These are phyloP conservation scores for Physocephala rufipes DNA, from an alignment of 2,888 invertebrate species.

Conservation along the genomic window DNA sequence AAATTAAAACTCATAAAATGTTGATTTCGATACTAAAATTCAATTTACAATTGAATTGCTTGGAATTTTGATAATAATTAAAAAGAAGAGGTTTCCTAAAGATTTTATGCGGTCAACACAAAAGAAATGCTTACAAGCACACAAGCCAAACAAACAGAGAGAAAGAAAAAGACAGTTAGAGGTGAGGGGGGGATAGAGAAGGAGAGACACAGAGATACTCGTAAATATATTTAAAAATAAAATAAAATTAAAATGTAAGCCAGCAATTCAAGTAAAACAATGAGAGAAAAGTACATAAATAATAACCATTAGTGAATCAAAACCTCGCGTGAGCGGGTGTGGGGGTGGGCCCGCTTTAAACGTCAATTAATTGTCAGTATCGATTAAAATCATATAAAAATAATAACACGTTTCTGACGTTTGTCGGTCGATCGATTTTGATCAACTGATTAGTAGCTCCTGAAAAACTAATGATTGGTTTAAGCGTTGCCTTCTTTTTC, in stretches of 20 bases:
- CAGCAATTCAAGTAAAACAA: neutral
- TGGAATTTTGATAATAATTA: no score
- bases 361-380: conserved; percentile 21
- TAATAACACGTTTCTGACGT: neutral
- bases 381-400: neutral
- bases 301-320: neutral
- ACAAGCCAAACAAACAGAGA: neutral
- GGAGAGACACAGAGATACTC: no score
- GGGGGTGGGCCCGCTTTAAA: no score
- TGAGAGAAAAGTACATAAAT: neutral
- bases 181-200: no score
- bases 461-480: no score
- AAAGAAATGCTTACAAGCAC: neutral
- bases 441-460: neutral
- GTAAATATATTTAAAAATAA: conserved; percentile 21
- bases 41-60: no score
- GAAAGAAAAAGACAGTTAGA: neutral
- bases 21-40: no score
- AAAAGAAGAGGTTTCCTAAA: no score
- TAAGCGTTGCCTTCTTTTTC: neutral
- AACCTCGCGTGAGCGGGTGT: neutral
- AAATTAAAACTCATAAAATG: no score
- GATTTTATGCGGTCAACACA: neutral
- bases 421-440: conserved; percentile 6
- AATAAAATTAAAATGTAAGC: conserved; percentile 19